Percentiles rank a stretch among this genome's conserved stretches.
These are phyloP conservation scores for Phymatocera aterrima DNA, from an alignment of 2,888 invertebrate genomes.

Conservation along the genomic window DNA sequence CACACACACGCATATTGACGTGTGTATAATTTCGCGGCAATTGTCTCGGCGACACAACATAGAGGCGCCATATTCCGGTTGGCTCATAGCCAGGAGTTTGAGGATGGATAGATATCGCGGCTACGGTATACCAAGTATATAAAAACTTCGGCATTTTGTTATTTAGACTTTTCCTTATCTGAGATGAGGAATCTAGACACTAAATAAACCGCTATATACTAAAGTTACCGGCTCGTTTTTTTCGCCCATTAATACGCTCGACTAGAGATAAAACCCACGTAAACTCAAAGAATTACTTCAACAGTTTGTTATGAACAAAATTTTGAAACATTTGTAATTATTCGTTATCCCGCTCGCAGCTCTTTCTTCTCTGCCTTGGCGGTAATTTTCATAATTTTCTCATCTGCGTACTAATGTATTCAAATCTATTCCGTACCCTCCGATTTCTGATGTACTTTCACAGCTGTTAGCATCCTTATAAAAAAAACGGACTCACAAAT, in stretches of 20 bases:
- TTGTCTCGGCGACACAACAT: slow-evolving; percentile 32
- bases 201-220: neutral
- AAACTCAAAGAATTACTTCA: no score
- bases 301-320: neutral
- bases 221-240: no score
- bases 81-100: slow-evolving; percentile 4
- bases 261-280: no score
- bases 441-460: slow-evolving; percentile 7
- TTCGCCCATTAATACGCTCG: no score
- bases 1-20: neutral
- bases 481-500: neutral
- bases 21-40: slow-evolving; percentile 27
- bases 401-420: slow-evolving; percentile 21
- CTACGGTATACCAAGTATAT: neutral
- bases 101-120: neutral
- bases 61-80: slow-evolving; percentile 21
- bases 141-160: slow-evolving; percentile 8
- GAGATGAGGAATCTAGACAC: neutral
- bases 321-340: neutral
- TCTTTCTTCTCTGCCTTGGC: neutral
- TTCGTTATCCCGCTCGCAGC: neutral
- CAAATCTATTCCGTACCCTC: slow-evolving; percentile 25
- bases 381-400: slow-evolving; percentile 23
- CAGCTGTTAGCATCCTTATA: neutral
- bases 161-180: neutral